Conservation (phyloP, 2,888 invertebrate species). For the Diabrotica balteata region DNA sequence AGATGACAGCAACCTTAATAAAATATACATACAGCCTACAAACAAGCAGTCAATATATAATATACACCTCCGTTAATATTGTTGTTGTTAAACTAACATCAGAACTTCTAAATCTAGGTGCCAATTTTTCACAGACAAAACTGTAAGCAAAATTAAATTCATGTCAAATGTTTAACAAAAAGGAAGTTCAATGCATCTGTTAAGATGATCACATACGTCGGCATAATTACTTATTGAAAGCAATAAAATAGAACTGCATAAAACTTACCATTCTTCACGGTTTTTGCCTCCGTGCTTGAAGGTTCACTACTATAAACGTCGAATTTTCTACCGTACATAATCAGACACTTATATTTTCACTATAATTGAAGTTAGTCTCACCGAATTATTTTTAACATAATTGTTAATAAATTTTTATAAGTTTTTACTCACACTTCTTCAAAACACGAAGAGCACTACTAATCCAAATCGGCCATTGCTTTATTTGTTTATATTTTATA, state of each 20-base stretch:
- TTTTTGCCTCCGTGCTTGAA: slow-evolving; percentile 74
- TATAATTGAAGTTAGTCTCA: slow-evolving; percentile 64
- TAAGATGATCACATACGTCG: slow-evolving; percentile 6
- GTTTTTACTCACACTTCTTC: slow-evolving; percentile 50
- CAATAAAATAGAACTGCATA: slow-evolving; percentile 19
- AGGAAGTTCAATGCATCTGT: background rate
- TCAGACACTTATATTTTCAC: slow-evolving; percentile 53
- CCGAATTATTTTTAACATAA: slow-evolving; percentile 67
- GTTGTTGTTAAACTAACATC: no score
- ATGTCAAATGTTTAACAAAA: no score
- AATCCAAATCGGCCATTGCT: slow-evolving; percentile 59
- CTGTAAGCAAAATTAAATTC: no score
- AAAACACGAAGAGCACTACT: slow-evolving; percentile 55
- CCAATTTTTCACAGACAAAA: no score
- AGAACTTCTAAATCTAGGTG: no score
- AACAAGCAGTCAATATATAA: no score
- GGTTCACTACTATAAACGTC: slow-evolving; percentile 74
- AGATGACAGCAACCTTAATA: no score
- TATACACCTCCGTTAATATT: no score
- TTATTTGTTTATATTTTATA: slow-evolving; percentile 52
- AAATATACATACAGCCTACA: no score
- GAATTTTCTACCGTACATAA: slow-evolving; percentile 79
- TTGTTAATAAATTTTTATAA: slow-evolving; percentile 48
- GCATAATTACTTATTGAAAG: slow-evolving; percentile 19
- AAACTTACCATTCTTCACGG: slow-evolving; percentile 77